phyloP scores from a whole-genome alignment of 30 jellyfish, hydroid and myxozoan species.

The Nemopilema nomurai region DNA sequence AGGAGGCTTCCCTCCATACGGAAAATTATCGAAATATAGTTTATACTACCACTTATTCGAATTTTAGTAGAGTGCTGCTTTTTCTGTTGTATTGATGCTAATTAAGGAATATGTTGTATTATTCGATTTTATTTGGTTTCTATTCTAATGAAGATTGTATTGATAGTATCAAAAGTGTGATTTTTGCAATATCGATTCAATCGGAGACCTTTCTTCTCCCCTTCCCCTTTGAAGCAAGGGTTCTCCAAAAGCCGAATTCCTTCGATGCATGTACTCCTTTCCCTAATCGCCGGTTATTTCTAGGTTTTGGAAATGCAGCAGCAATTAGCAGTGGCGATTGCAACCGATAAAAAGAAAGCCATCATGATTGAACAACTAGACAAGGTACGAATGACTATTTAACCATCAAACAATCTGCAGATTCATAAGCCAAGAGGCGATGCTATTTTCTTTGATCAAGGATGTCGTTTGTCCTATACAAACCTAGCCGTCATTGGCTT shows the following conservation, averaged over 20 bases:
- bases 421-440: too few species aligned
- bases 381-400: constrained; percentile 45
- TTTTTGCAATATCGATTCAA: too few species aligned
- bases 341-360: constrained; percentile 79
- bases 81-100: background rate
- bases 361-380: constrained; percentile 85
- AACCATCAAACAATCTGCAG: too few species aligned
- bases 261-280: background rate
- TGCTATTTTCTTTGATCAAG: too few species aligned
- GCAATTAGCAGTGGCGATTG: constrained; percentile 80
- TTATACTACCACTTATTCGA: too few species aligned
- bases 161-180: too few species aligned
- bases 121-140: background rate
- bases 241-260: background rate
- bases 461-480: too few species aligned
- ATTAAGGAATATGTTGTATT: too few species aligned
- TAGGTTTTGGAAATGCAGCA: constrained; percentile 74
- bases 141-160: background rate
- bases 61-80: background rate
- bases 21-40: too few species aligned
- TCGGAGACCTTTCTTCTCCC: too few species aligned
- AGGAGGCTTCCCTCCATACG: too few species aligned
- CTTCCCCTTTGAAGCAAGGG: background rate
- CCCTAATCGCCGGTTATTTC: background rate
- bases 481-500: too few species aligned